Percentiles rank a stretch among this genome's conserved stretches.
phyloP scores from a whole-genome alignment of 2,113 vertebrate genomes.

The Bostrychus sinensis region DNA sequence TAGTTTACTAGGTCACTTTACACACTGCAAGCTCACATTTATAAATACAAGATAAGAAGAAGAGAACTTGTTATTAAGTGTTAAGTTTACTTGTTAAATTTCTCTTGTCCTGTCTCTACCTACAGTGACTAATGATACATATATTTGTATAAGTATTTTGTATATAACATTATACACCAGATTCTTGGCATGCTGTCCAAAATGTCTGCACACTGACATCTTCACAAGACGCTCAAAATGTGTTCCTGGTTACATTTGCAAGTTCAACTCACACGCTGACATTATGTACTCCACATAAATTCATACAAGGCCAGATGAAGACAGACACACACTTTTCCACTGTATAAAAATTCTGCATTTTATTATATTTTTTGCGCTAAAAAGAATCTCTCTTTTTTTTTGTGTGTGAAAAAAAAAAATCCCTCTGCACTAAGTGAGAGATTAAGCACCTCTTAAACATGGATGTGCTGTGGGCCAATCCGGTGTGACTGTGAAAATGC shows the following conservation, averaged over 20 bases:
- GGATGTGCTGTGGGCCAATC: slow-evolving; percentile 37
- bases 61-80: slow-evolving; percentile 85
- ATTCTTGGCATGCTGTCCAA: neutral
- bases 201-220: neutral
- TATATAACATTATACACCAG: neutral
- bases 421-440: slow-evolving; percentile 21
- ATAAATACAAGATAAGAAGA: slow-evolving; percentile 86
- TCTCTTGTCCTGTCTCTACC: no score
- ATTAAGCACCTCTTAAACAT: slow-evolving; percentile 59
- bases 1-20: slow-evolving; percentile 80
- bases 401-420: slow-evolving; percentile 11
- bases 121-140: no score
- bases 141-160: no score
- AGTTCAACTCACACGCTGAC: neutral
- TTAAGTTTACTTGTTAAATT: slow-evolving; percentile 78
- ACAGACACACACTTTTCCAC: neutral
- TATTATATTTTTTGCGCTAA: no score
- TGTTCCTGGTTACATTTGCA: slow-evolving; percentile 4
- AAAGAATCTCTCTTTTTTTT: no score
- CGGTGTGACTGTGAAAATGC: slow-evolving; percentile 53
- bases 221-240: neutral
- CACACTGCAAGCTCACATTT: slow-evolving; percentile 91
- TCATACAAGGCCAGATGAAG: slow-evolving; percentile 1
- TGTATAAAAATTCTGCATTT: slow-evolving; percentile 55
- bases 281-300: slow-evolving; percentile 2